These are phyloP conservation scores for Hirundo rustica DNA, from an alignment of 2,797 vertebrate genomes.

Conservation along the genomic window DNA sequence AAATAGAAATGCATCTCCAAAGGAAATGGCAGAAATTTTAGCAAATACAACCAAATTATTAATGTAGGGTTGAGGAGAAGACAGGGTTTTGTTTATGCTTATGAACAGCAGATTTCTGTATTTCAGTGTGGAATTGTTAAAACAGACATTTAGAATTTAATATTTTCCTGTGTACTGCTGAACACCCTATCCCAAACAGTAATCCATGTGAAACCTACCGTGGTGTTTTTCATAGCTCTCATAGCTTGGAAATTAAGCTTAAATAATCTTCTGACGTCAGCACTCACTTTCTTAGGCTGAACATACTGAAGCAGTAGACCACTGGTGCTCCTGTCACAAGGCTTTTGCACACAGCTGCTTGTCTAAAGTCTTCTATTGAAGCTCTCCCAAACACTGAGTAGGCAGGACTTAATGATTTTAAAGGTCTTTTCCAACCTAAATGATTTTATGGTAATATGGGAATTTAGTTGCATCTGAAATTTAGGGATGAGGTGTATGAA, in stretches of 20 bases:
- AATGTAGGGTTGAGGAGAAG: not conserved
- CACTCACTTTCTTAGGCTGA: not conserved
- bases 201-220: rapidly evolving
- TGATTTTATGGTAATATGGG: not conserved
- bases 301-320: not conserved
- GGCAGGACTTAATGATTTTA: not conserved
- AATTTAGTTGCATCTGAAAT: not conserved
- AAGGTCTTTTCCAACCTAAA: not conserved
- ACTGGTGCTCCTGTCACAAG: not conserved
- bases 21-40: not conserved
- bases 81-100: not conserved
- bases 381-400: not conserved
- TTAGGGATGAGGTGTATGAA: not conserved
- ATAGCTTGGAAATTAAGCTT: not conserved
- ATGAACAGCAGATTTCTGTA: not conserved
- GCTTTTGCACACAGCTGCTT: not conserved
- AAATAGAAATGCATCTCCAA: not conserved
- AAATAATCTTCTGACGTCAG: not conserved
- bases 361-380: not conserved
- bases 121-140: not conserved
- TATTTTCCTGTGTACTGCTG: not conserved
- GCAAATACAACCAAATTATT: not conserved
- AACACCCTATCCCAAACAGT: not conserved
- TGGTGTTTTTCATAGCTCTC: not conserved
- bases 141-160: not conserved